Evolutionary conservation across 1,140 invertebrate genomes (phyloP).

Genomic region (Zaprionus vittiger): DNA sequence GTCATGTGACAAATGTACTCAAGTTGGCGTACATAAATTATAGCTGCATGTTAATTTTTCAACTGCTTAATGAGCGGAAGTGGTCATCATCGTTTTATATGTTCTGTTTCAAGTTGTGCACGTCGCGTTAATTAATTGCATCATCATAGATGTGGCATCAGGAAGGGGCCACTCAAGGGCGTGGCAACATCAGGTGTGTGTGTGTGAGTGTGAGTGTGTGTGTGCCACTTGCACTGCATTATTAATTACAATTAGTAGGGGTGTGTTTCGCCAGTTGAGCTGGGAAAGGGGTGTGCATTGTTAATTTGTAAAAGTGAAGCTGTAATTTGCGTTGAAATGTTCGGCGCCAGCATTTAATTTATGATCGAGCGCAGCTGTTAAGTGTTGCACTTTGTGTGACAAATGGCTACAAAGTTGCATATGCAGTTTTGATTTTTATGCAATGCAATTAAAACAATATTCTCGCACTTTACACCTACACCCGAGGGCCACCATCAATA

Average conservation of each 20-base stretch:
- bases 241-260: constrained; percentile 77
- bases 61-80: constrained; percentile 83
- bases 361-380: constrained; percentile 68
- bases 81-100: constrained; percentile 72
- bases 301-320: constrained; percentile 78
- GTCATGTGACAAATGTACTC: constrained; percentile 6
- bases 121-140: constrained; percentile 66
- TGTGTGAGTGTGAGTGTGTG: not conserved
- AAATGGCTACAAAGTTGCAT: constrained; percentile 72
- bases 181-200: constrained; percentile 60
- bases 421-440: constrained; percentile 64
- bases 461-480: constrained; percentile 15
- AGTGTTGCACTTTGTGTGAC: constrained; percentile 77
- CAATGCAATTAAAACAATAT: constrained; percentile 62
- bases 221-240: constrained; percentile 53
- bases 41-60: constrained; percentile 79
- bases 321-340: constrained; percentile 62
- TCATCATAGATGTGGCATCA: constrained; percentile 5
- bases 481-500: constrained; percentile 14
- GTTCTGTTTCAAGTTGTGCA: constrained; percentile 70
- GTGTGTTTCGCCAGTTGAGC: not conserved
- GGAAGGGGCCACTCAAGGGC: constrained; percentile 28
- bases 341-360: constrained; percentile 63
- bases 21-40: constrained; percentile 62
- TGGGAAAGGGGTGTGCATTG: constrained; percentile 24